These are phyloP conservation scores for Archips xylosteana DNA, from an alignment of 2,888 invertebrate species.

Conservation along the genomic window DNA sequence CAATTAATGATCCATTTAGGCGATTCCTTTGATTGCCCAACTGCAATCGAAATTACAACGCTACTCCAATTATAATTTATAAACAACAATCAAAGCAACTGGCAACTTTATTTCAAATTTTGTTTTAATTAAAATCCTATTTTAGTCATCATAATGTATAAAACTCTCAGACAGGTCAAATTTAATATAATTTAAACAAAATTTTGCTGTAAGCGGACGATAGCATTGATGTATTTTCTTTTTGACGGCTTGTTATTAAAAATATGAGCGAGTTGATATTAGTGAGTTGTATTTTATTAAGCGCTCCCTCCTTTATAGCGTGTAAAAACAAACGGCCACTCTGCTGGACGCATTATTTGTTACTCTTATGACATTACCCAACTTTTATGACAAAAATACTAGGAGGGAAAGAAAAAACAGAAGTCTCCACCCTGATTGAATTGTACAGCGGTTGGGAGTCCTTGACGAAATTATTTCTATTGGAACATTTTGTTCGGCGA, in stretches of 20 bases:
- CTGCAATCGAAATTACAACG: background rate
- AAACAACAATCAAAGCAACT: too few species aligned
- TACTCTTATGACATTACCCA: slow-evolving; percentile 56
- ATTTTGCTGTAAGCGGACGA: too few species aligned
- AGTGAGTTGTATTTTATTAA: background rate
- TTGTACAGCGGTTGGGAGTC: slow-evolving; percentile 80
- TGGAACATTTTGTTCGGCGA: slow-evolving; percentile 82
- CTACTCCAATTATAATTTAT: background rate
- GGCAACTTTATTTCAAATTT: too few species aligned
- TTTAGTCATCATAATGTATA: too few species aligned
- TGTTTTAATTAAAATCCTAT: too few species aligned
- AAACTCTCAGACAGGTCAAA: too few species aligned
- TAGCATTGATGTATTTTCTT: too few species aligned
- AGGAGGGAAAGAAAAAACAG: slow-evolving; percentile 65
- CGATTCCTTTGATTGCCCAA: background rate
- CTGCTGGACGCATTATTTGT: background rate
- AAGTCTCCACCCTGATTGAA: slow-evolving; percentile 76
- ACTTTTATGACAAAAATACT: slow-evolving; percentile 67
- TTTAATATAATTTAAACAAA: too few species aligned
- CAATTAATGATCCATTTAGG: background rate
- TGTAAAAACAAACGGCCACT: background rate
- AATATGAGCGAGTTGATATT: too few species aligned
- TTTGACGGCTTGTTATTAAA: too few species aligned
- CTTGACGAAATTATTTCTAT: slow-evolving; percentile 84
- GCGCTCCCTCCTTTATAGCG: background rate